Evolutionary conservation across 2,797 vertebrate species (phyloP).

Genomic region (Argyrosomus regius): DNA sequence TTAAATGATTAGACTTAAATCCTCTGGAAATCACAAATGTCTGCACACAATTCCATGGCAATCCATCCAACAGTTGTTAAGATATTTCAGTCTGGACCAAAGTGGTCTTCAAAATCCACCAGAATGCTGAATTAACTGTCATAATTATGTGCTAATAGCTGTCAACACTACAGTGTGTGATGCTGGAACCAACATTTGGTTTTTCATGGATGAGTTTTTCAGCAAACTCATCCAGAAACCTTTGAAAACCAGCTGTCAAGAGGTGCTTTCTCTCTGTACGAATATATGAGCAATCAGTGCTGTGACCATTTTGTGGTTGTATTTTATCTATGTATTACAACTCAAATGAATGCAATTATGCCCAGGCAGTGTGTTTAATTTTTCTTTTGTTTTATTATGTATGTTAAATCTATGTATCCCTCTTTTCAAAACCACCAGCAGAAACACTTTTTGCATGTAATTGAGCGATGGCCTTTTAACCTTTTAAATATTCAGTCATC

Average conservation of each 20-base stretch:
- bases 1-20: background rate
- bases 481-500: no score
- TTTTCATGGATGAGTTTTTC: background rate
- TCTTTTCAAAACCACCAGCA: background rate
- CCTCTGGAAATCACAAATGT: background rate
- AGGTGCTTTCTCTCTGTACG: background rate
- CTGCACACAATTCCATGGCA: background rate
- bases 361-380: background rate
- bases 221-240: background rate
- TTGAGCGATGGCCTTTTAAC: background rate
- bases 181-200: no score
- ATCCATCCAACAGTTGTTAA: background rate
- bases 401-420: background rate
- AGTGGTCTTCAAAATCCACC: background rate
- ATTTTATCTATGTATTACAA: background rate
- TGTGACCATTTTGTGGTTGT: background rate
- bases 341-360: no score
- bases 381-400: background rate
- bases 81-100: background rate
- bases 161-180: background rate
- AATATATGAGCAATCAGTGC: background rate
- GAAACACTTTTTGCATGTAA: background rate
- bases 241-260: background rate
- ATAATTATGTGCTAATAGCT: background rate
- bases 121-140: background rate